A percentile compares a stretch with the other conserved stretches of the same genome.
These are phyloP conservation scores for Meloidogyne exigua DNA, from an alignment of 1,140 invertebrate species.

Conservation along the genomic window DNA sequence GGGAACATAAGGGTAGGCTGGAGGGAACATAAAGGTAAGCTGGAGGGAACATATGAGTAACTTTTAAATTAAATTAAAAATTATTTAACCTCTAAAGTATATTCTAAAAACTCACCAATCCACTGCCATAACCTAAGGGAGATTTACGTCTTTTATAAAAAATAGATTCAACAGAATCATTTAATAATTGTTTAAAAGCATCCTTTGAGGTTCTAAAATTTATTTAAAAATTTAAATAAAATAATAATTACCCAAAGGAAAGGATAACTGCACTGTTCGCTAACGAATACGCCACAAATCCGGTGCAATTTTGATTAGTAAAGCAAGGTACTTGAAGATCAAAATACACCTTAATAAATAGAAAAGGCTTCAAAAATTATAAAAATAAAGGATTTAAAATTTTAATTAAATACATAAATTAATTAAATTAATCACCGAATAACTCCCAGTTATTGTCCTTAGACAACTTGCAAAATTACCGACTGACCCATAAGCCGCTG, in stretches of 20 bases:
- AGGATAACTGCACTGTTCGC: slow-evolving; percentile 40
- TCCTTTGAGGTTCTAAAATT: not conserved
- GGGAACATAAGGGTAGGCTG: too few species aligned
- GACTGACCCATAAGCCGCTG: slow-evolving; percentile 36
- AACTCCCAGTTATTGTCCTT: slow-evolving; percentile 2
- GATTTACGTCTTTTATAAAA: not conserved
- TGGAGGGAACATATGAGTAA: too few species aligned
- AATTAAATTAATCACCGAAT: not conserved
- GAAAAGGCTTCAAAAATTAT: not conserved
- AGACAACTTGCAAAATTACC: not conserved
- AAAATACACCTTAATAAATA: not conserved
- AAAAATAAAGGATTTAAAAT: too few species aligned
- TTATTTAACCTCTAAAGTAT: too few species aligned
- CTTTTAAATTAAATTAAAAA: too few species aligned
- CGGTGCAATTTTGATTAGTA: slow-evolving; percentile 39
- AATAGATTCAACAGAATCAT: not conserved
- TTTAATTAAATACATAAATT: not conserved
- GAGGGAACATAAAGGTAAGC: too few species aligned
- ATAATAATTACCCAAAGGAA: slow-evolving; percentile 34
- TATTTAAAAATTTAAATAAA: not conserved
- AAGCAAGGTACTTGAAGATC: slow-evolving; percentile 28
- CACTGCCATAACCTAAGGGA: not conserved
- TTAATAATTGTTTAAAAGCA: slow-evolving; percentile 2
- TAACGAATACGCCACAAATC: slow-evolving; percentile 39
- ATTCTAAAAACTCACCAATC: not conserved